phyloP scores from a whole-genome alignment of 2,797 vertebrate species.

The Ceyx erithaca region DNA sequence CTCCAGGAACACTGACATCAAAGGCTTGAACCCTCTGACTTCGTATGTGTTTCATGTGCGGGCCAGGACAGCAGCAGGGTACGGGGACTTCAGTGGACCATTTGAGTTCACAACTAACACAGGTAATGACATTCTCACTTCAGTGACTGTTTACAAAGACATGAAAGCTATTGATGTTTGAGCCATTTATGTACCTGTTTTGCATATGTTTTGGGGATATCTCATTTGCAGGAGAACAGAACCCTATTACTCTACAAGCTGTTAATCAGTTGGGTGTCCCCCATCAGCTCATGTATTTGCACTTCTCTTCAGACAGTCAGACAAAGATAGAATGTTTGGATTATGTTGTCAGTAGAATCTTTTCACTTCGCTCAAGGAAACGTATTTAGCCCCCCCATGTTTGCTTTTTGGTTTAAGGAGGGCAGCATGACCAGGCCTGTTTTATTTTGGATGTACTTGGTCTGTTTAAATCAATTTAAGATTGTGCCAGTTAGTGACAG shows the following conservation, averaged over 20 bases:
- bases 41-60: conserved; percentile 96
- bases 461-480: conserved; percentile 62
- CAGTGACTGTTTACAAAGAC: background rate
- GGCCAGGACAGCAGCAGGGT: conserved; percentile 93
- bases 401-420: conserved; percentile 12
- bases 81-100: conserved; percentile 94
- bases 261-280: background rate
- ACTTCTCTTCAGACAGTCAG: background rate
- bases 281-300: background rate
- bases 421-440: background rate
- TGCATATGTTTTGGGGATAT: background rate
- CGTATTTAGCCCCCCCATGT: background rate
- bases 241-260: background rate
- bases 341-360: background rate
- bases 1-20: conserved; percentile 92
- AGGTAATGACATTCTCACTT: conserved; percentile 75
- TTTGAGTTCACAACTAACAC: conserved; percentile 98
- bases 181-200: background rate
- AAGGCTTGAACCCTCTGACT: conserved; percentile 92
- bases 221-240: background rate
- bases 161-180: background rate
- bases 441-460: conserved; percentile 1
- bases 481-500: conserved; percentile 1
- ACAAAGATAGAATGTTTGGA: background rate
- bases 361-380: background rate